Evolutionary conservation across 2,797 vertebrate species (phyloP).

Genomic region (Buceros bicornis): DNA sequence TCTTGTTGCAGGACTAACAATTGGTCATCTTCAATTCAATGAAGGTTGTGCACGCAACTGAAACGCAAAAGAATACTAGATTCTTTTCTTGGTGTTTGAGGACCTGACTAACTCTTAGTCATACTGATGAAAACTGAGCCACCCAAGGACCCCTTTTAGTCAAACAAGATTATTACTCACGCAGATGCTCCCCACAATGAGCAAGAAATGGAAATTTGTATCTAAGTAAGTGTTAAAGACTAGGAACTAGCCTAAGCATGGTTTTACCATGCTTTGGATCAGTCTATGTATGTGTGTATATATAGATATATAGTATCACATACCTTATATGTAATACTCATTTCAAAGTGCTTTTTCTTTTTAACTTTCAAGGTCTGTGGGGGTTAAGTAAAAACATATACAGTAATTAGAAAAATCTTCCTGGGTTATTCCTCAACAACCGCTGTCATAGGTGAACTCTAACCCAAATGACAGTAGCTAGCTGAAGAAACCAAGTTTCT

Average conservation of each 20-base stretch:
- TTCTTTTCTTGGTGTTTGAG: background rate
- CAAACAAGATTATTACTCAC: background rate
- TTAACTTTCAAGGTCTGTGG: background rate
- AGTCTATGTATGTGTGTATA: background rate
- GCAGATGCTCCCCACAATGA: background rate
- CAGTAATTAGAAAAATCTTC: background rate
- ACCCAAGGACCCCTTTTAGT: constrained; percentile 8
- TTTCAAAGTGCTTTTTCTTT: background rate
- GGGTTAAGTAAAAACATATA: background rate
- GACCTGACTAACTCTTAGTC: background rate
- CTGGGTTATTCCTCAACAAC: background rate
- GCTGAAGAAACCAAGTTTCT: background rate
- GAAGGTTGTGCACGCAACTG: background rate
- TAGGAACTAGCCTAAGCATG: background rate
- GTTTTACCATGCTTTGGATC: background rate
- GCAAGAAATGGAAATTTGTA: constrained; percentile 19
- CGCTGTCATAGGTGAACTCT: background rate
- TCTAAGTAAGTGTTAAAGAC: background rate
- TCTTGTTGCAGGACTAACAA: background rate
- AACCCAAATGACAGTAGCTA: background rate
- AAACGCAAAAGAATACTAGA: background rate
- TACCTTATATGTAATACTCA: background rate
- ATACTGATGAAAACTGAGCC: background rate
- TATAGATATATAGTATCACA: background rate
- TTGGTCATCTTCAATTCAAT: background rate